These are phyloP conservation scores for Ammospiza maritima DNA, from an alignment of 2,797 vertebrate species.

Conservation along the genomic window DNA sequence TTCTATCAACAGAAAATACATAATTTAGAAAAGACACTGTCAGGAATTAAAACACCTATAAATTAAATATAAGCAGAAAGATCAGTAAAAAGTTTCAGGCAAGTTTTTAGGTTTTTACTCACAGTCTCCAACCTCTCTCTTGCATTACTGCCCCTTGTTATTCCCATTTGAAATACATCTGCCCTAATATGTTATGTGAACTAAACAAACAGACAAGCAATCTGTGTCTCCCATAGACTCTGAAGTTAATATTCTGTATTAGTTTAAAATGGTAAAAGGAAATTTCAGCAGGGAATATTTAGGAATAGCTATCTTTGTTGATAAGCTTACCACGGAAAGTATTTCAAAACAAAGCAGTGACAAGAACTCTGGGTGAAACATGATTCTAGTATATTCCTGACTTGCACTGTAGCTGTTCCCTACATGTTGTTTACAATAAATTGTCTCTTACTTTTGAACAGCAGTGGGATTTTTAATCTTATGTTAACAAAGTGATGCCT, in stretches of 20 bases:
- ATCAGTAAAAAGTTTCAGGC: not conserved
- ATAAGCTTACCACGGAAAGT: not conserved
- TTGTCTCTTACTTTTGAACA: not conserved
- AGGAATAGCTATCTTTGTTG: not conserved
- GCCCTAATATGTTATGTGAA: not conserved
- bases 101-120: not conserved
- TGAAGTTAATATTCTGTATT: not conserved
- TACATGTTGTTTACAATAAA: not conserved
- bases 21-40: not conserved
- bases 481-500: not conserved
- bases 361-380: not conserved
- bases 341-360: not conserved
- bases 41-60: not conserved
- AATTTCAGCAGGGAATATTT: not conserved
- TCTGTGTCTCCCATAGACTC: not conserved
- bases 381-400: not conserved
- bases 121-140: not conserved
- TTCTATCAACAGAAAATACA: not conserved
- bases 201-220: not conserved
- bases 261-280: not conserved
- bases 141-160: not conserved
- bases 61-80: not conserved
- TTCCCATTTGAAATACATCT: not conserved
- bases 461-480: not conserved
- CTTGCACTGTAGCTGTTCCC: not conserved